Percentiles rank a stretch among this genome's conserved stretches.
These are phyloP conservation scores for Styela plicata DNA, from an alignment of 23 tunicate species.

Conservation along the genomic window DNA sequence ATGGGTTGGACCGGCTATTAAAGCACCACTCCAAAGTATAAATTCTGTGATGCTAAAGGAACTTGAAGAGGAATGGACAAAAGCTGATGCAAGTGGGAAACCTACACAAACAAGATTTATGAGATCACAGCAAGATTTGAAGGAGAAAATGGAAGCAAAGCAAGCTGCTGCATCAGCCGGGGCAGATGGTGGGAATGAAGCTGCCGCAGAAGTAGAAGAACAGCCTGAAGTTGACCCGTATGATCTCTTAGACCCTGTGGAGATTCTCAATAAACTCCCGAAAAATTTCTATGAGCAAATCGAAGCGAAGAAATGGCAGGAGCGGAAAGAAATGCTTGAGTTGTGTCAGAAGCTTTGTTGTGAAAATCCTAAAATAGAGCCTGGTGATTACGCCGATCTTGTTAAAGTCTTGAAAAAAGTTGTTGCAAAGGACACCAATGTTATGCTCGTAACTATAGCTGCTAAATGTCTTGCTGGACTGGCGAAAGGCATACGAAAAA, in stretches of 20 bases:
- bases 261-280: conserved; percentile 82
- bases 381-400: conserved; percentile 80
- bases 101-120: conserved; percentile 85
- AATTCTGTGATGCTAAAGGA: conserved; percentile 92
- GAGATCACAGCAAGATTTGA: conserved; percentile 89
- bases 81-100: conserved; percentile 45
- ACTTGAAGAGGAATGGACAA: conserved; percentile 89
- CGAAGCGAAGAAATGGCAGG: conserved; percentile 98
- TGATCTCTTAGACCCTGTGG: conserved; percentile 81
- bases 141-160: conserved; percentile 84
- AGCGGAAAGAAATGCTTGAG: conserved; percentile 81
- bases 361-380: conserved; percentile 51
- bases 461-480: conserved; percentile 76
- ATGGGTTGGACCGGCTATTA: conserved; percentile 93
- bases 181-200: conserved; percentile 1
- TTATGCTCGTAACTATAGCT: conserved; percentile 84
- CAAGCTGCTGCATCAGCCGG: conserved; percentile 44
- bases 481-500: conserved; percentile 84
- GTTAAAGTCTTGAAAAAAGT: conserved; percentile 91
- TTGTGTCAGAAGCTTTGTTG: conserved; percentile 55
- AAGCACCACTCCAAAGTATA: conserved; percentile 66
- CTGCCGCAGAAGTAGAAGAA: conserved; percentile 45
- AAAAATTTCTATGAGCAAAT: conserved; percentile 76
- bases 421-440: conserved; percentile 87
- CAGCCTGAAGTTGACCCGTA: conserved; percentile 73